A percentile compares a stretch with the other conserved stretches of the same genome.
Conservation (phyloP, 2,113 vertebrate genomes). For the Sapayoa aenigma region DNA sequence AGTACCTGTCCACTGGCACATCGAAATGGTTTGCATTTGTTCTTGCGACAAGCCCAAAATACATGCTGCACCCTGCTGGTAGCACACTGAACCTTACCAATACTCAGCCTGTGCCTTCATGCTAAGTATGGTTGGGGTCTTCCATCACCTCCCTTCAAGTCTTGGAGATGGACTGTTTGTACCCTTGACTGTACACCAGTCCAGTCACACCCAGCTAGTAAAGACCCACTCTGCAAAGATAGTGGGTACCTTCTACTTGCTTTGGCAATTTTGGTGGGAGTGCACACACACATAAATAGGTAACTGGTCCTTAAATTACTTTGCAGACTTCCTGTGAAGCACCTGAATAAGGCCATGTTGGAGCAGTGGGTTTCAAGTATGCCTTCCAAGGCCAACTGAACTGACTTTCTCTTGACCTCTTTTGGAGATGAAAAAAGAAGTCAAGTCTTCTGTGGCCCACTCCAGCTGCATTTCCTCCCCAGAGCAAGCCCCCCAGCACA, state of each 20-base stretch:
- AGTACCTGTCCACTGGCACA: background rate
- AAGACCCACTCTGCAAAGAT: background rate
- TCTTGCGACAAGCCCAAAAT: background rate
- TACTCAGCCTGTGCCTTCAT: rapidly evolving
- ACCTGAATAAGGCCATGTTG: background rate
- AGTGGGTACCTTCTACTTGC: background rate
- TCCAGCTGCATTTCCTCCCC: background rate
- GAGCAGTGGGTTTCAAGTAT: background rate
- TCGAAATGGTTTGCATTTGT: rapidly evolving
- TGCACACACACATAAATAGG: background rate
- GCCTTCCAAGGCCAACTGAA: background rate
- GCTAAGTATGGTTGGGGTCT: background rate
- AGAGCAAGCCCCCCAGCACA: background rate
- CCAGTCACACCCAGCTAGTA: background rate
- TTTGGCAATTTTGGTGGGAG: background rate
- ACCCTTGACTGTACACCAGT: background rate
- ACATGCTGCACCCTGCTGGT: background rate
- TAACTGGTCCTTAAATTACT: background rate
- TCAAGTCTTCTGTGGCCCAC: background rate
- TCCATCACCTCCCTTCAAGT: background rate
- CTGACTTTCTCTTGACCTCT: background rate
- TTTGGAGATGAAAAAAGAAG: background rate
- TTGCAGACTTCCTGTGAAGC: background rate
- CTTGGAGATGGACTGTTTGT: background rate
- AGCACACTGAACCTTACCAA: rapidly evolving